Evolutionary conservation across 1,140 invertebrate species (phyloP).

Genomic region (Megalopta genalis): DNA sequence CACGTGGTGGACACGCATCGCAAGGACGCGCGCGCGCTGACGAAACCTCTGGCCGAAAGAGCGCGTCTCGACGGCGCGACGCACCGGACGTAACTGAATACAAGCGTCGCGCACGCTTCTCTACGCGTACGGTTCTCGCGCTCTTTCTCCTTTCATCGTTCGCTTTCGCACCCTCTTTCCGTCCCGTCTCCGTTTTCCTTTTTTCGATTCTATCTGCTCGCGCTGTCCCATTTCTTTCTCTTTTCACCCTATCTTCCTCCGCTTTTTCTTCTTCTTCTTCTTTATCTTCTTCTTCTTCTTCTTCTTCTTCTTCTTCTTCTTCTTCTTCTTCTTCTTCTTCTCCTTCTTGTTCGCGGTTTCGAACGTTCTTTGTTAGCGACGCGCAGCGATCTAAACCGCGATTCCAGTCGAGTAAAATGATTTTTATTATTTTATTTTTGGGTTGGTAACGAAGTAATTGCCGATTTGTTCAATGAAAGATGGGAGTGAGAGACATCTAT

Average conservation of each 20-base stretch:
- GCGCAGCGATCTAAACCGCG: too few species aligned
- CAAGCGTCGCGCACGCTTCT: slow-evolving; percentile 56
- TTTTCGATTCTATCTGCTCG: slow-evolving; percentile 12
- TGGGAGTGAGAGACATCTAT: too few species aligned
- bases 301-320: background rate
- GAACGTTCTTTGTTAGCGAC: too few species aligned
- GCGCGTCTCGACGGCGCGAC: slow-evolving; percentile 70
- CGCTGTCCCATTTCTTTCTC: background rate
- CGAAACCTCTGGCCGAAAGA: slow-evolving; percentile 45
- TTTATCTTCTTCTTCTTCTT: too few species aligned
- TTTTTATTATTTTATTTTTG: too few species aligned
- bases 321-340: too few species aligned
- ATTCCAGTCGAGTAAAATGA: too few species aligned
- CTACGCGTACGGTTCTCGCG: slow-evolving; percentile 56
- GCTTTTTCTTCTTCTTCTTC: background rate
- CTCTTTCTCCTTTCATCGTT: slow-evolving; percentile 42
- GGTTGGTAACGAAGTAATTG: too few species aligned
- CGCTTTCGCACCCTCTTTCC: slow-evolving; percentile 17
- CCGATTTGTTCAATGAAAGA: too few species aligned
- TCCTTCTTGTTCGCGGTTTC: too few species aligned
- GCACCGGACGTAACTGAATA: slow-evolving; percentile 77
- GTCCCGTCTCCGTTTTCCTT: background rate
- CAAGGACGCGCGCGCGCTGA: slow-evolving; percentile 1
- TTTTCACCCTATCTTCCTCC: background rate
- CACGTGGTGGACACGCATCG: slow-evolving; percentile 23